phyloP scores from a whole-genome alignment of 2,888 invertebrate genomes.

The Linnaemya tessellans region DNA sequence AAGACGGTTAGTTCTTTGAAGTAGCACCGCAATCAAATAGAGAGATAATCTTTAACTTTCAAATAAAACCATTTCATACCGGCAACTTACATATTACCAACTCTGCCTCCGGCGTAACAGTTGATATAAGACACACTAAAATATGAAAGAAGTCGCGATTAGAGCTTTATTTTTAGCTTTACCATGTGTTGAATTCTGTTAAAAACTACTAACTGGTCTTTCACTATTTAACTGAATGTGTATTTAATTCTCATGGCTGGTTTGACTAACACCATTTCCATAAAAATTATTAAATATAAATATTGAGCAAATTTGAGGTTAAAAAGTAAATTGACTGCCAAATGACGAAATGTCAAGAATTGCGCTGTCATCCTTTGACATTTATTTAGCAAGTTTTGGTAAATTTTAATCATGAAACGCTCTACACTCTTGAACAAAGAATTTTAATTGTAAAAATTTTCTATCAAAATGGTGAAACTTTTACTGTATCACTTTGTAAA shows the following conservation, averaged over 20 bases:
- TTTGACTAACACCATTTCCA: conserved; percentile 19
- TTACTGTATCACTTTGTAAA: too few species aligned
- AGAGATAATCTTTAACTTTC: not conserved
- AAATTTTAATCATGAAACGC: too few species aligned
- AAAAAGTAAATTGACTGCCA: too few species aligned
- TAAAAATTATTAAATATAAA: not conserved
- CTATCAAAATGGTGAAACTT: too few species aligned
- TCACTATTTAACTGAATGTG: conserved; percentile 18
- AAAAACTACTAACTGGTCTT: conserved; percentile 8
- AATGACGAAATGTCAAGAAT: too few species aligned
- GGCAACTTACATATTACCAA: not conserved
- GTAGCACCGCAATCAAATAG: conserved; percentile 48
- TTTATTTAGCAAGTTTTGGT: too few species aligned
- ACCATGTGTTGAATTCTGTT: not conserved
- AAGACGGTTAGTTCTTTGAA: conserved; percentile 48
- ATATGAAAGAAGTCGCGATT: not conserved
- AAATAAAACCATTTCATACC: conserved; percentile 3
- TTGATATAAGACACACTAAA: not conserved
- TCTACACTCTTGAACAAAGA: too few species aligned
- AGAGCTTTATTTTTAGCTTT: not conserved
- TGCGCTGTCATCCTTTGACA: too few species aligned
- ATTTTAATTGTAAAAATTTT: too few species aligned
- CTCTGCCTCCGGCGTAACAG: not conserved
- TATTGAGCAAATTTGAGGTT: too few species aligned
- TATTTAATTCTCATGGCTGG: not conserved